phyloP scores from a whole-genome alignment of 2,797 vertebrate species.

The Linurgus olivaceus region DNA sequence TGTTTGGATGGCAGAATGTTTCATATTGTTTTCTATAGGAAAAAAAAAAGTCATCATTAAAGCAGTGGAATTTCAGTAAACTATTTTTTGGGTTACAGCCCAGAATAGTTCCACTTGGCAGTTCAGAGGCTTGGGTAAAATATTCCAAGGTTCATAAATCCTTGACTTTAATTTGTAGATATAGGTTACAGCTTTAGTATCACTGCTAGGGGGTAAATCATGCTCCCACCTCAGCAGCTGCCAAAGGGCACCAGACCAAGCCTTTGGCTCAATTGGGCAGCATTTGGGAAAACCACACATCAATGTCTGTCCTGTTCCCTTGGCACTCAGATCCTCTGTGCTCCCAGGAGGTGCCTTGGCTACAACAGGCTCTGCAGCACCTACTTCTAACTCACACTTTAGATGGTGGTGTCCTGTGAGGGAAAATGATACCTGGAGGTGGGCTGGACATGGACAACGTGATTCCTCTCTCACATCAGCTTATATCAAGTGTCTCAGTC shows the following conservation, averaged over 20 bases:
- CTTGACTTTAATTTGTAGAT: constrained; percentile 66
- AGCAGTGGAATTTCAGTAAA: constrained; percentile 69
- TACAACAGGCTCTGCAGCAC: neutral
- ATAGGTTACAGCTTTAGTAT: constrained; percentile 59
- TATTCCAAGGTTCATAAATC: constrained; percentile 71
- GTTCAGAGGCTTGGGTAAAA: constrained; percentile 60
- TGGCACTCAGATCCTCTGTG: neutral
- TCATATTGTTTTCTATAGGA: constrained; percentile 67
- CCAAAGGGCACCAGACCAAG: constrained; percentile 15
- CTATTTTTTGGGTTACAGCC: constrained; percentile 64
- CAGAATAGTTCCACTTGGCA: constrained; percentile 70
- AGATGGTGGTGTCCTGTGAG: neutral
- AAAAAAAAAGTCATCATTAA: constrained; percentile 52
- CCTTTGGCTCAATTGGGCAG: neutral
- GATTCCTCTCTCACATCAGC: neutral
- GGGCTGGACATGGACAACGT: neutral
- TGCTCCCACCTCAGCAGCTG: constrained; percentile 30
- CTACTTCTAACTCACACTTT: neutral
- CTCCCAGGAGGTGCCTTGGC: neutral
- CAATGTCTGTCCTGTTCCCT: neutral
- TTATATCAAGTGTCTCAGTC: neutral
- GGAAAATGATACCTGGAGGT: neutral
- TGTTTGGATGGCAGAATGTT: constrained; percentile 59
- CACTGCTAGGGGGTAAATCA: constrained; percentile 51
- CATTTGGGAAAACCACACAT: neutral